Base-by-base conservation (phyloP, 2,113 vertebrate species). In the Halichoeres trimaculatus region DNA sequence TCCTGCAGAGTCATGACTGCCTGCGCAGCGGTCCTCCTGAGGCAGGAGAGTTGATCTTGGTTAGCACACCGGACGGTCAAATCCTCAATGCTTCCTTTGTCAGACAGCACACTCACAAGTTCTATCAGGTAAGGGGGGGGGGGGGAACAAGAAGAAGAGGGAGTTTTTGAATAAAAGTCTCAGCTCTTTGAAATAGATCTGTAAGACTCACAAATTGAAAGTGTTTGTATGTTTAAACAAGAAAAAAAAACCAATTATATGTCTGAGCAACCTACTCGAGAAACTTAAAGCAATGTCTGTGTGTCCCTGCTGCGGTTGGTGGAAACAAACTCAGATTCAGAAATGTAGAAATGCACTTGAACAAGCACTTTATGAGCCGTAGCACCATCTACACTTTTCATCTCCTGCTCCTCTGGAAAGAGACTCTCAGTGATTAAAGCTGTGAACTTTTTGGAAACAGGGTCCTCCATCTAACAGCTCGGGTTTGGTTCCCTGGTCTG, bases 1-100 rank as follows among this genome's bases (percentile, higher is more conserved):
- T 47, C 52, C 52, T 30, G 8, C 91, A 99, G 98, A 98, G 95
- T 91, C 95, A 97, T 40, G 96, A 99, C 90, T 99, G 98, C 47
- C 26, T 95, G 38, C 93, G 83, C 8, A 70, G 88, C 20, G 98
- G 98, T 0, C 93, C 96, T 4, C 98, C 98, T 3, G 87, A 88
- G 0, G 92, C 90, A 56, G 97, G 97, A 0, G 96, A 97, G 86
- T 2, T 96, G 23, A 93, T 98, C 34, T 91, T 96, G 43, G 94
- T 99, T 20, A 89, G 92, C 80, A 96, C 94, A 80, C 87, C 92
- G 0, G 95, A 98, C 0, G 96, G 94, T 51, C 90, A 94, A 9
- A 8, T 94, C 35, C 95, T 95, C 64, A 96, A 95, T 8, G 98
- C 97, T 63, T 96, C 93, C 80, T 99, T 96, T 23, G 90, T 99